phyloP scores from a whole-genome alignment of 2,113 vertebrate genomes.

The Cyanocitta stelleri region DNA sequence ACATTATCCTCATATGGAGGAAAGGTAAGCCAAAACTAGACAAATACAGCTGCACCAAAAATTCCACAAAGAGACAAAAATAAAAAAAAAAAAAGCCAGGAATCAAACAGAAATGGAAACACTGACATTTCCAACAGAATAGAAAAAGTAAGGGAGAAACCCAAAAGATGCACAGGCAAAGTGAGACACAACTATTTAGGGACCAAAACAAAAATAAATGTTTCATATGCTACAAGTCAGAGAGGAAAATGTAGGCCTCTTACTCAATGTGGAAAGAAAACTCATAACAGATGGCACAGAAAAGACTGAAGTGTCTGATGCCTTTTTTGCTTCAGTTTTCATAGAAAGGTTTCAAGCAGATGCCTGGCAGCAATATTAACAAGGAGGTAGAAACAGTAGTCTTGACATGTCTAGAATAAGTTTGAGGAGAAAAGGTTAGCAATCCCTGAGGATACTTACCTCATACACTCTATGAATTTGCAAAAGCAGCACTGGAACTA shows the following conservation, averaged over 20 bases:
- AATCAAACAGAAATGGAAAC: background rate
- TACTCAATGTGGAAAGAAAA: conserved; percentile 2
- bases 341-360: conserved; percentile 4
- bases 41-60: background rate
- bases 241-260: background rate
- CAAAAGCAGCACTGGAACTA: background rate
- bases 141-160: background rate
- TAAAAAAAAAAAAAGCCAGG: background rate
- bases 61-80: background rate
- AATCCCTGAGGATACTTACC: background rate
- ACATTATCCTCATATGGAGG: background rate
- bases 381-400: background rate
- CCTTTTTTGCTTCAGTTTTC: conserved; percentile 47
- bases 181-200: background rate
- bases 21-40: background rate
- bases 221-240: background rate
- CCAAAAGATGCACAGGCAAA: background rate
- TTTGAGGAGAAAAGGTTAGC: background rate
- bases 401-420: background rate
- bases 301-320: conserved; percentile 19
- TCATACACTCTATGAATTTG: background rate
- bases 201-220: background rate
- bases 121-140: background rate
- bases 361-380: conserved; percentile 20
- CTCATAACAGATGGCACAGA: background rate